A percentile compares a stretch with the other conserved stretches of the same genome.
Evolutionary conservation across 1,140 invertebrate species (phyloP).

Genomic region (Nasonia vitripennis): DNA sequence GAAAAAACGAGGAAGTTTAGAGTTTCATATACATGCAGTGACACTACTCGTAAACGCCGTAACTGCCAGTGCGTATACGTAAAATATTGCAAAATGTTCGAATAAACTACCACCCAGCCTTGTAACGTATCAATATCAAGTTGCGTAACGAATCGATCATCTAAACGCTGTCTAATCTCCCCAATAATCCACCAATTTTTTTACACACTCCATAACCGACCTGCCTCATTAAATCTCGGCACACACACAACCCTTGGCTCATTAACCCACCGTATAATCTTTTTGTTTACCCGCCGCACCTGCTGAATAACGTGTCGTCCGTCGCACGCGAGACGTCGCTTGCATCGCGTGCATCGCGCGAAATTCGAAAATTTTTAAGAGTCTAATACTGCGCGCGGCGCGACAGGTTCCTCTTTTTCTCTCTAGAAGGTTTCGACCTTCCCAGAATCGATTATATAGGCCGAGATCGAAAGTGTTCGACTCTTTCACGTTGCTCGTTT

Average conservation of each 20-base stretch:
- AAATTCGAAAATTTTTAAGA: background rate
- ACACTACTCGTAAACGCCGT: background rate
- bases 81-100: background rate
- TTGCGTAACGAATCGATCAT: too few relatives aligned
- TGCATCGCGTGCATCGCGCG: constrained; percentile 2
- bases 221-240: constrained; percentile 11
- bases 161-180: too few relatives aligned
- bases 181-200: background rate
- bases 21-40: background rate
- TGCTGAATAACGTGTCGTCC: background rate
- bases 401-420: background rate
- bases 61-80: background rate
- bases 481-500: background rate
- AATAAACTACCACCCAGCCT: too few relatives aligned
- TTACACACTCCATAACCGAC: background rate
- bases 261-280: constrained; percentile 11
- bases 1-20: background rate
- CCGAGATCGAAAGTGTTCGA: background rate
- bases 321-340: constrained; percentile 9
- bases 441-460: constrained; percentile 34
- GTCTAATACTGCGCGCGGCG: background rate
- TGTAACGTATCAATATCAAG: too few relatives aligned
- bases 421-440: constrained; percentile 11
- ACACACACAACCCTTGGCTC: constrained; percentile 9
- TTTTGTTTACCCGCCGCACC: constrained; percentile 25